These are phyloP conservation scores for Plecotus auritus DNA, from an alignment of 2,113 vertebrate species.

Conservation along the genomic window DNA sequence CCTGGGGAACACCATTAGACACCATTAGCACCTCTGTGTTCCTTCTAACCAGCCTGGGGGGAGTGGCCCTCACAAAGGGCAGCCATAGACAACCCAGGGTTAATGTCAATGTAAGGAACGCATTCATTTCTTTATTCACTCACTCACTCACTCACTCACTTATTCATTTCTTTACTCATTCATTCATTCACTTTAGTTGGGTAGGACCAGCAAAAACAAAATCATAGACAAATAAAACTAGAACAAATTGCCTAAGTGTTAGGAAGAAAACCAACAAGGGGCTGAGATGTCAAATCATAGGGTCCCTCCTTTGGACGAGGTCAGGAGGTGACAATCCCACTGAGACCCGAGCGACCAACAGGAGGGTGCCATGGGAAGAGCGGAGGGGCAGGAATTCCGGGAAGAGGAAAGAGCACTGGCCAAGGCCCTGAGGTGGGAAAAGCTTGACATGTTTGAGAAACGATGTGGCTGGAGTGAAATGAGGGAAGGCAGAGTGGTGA, in stretches of 20 bases:
- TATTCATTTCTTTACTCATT: neutral
- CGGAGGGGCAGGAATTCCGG: rapidly evolving
- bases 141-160: rapidly evolving
- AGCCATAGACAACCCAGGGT: rapidly evolving
- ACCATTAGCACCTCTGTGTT: rapidly evolving
- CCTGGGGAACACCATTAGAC: neutral
- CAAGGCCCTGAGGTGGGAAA: neutral
- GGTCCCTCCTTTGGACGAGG: neutral
- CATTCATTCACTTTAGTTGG: too few relatives aligned
- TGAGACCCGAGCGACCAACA: rapidly evolving
- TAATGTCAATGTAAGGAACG: neutral
- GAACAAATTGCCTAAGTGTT: neutral
- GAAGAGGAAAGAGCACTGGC: neutral
- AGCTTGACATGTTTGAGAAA: neutral
- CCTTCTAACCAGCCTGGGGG: neutral
- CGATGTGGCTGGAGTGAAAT: neutral
- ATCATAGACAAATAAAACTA: neutral
- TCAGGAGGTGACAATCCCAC: neutral
- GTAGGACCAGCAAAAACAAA: neutral
- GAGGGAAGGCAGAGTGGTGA: neutral
- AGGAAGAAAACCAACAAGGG: neutral
- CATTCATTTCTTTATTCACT: neutral
- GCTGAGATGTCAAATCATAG: neutral
- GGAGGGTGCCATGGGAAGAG: neutral
- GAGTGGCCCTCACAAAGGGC: neutral